A percentile compares a stretch with the other conserved stretches of the same genome.
These are phyloP conservation scores for Tethea ocularis DNA, from an alignment of 2,888 invertebrate species.

Conservation along the genomic window DNA sequence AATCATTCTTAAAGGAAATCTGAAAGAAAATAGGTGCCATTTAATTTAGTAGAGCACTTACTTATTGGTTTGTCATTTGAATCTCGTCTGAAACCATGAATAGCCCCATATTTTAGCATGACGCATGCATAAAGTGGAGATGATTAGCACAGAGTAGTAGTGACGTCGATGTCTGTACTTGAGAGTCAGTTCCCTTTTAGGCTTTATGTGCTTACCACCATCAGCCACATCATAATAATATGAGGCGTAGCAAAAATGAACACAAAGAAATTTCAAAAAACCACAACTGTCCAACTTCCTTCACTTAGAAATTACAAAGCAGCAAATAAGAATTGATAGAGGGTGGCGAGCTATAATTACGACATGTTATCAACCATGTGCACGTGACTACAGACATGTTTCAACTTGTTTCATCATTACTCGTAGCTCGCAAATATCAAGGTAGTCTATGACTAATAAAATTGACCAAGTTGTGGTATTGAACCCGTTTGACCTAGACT, in stretches of 20 bases:
- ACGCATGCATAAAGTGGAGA: no score
- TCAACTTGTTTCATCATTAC: not conserved
- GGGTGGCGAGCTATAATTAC: not conserved
- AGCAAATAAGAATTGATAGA: not conserved
- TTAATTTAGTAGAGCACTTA: no score
- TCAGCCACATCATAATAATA: no score
- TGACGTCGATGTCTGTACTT: not conserved
- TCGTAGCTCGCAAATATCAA: not conserved
- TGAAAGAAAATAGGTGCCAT: no score
- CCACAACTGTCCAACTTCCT: not conserved
- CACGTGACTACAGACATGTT: not conserved
- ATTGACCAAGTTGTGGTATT: not conserved
- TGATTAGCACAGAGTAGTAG: no score
- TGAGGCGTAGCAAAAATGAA: no score
- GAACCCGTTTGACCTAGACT: not conserved
- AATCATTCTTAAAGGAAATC: no score
- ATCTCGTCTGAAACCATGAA: no score
- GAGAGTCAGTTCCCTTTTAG: no score
- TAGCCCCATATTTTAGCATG: no score
- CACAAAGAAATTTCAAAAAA: not conserved
- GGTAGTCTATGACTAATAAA: not conserved
- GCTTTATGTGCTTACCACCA: no score
- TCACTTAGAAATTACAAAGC: not conserved
- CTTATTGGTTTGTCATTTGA: no score
- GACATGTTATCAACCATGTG: not conserved